Conservation (phyloP, 2,888 invertebrate genomes). For the Clanis bilineata region DNA sequence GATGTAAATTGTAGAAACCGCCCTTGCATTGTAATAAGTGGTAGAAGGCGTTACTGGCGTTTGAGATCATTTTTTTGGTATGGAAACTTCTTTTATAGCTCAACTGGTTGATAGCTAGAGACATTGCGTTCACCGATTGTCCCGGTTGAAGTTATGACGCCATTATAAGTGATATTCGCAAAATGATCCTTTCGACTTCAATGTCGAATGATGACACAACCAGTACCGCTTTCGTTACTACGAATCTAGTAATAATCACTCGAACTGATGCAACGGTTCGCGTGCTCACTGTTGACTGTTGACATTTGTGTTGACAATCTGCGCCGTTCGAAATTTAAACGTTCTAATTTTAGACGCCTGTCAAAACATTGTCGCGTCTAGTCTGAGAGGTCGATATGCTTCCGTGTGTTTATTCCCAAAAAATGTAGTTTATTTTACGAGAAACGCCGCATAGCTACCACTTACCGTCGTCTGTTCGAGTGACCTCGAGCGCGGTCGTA, state of each 20-base stretch:
- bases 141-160: no score
- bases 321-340: constrained; percentile 5
- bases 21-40: no score
- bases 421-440: constrained; percentile 3
- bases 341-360: constrained; percentile 9
- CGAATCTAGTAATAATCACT: background rate
- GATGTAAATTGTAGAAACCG: no score
- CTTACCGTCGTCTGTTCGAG: constrained; percentile 32
- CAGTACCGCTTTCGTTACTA: background rate
- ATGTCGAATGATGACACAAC: background rate
- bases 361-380: constrained; percentile 15
- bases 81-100: no score
- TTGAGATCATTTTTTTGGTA: no score
- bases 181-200: background rate
- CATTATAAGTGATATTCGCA: no score
- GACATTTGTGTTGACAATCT: constrained; percentile 8
- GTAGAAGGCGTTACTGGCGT: no score
- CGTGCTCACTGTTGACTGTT: background rate
- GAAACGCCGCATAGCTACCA: constrained; percentile 33
- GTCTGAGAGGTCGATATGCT: constrained; percentile 8
- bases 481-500: constrained; percentile 65
- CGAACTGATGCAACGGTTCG: constrained; percentile 5
- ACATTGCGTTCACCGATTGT: no score
- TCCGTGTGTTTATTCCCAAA: constrained; percentile 12
- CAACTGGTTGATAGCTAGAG: no score